These are phyloP conservation scores for Neodiprion fabricii DNA, from an alignment of 1,140 invertebrate species.

Conservation along the genomic window DNA sequence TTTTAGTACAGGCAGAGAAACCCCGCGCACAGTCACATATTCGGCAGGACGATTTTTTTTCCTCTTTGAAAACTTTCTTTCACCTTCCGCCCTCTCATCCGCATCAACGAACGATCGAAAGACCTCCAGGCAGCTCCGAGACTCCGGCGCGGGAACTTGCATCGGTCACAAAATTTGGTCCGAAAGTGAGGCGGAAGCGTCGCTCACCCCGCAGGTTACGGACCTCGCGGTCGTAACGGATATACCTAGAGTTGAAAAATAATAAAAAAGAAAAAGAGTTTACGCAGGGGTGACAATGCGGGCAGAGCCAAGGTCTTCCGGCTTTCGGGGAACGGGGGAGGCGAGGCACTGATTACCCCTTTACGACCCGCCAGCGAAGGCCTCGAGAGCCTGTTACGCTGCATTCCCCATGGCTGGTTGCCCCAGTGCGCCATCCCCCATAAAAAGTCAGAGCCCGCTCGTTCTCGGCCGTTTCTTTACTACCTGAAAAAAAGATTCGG, in stretches of 20 bases:
- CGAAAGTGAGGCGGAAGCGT: not conserved
- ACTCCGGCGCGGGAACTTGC: not conserved
- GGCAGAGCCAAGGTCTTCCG: slow-evolving; percentile 45
- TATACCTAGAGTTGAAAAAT: not conserved
- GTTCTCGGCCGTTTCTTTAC: slow-evolving; percentile 27
- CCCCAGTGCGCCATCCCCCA: slow-evolving; percentile 25
- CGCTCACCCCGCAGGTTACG: not conserved
- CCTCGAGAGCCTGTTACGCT: slow-evolving; percentile 25
- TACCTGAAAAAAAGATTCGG: slow-evolving; percentile 25
- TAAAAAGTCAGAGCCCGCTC: slow-evolving; percentile 44
- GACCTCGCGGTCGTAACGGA: not conserved
- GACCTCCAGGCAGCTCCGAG: too few species aligned
- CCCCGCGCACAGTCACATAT: too few species aligned
- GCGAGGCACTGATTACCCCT: slow-evolving; percentile 58
- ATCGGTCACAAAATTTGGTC: not conserved
- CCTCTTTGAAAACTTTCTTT: too few species aligned
- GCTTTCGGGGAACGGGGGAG: slow-evolving; percentile 32
- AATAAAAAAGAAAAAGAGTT: too few species aligned
- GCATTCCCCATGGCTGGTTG: slow-evolving; percentile 10
- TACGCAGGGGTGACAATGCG: slow-evolving; percentile 30
- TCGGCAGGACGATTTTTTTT: too few species aligned
- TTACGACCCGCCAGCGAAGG: slow-evolving; percentile 52
- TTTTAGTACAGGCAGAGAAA: too few species aligned
- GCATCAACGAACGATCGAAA: too few species aligned
- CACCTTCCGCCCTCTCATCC: too few species aligned